Conservation (phyloP, 2,888 invertebrate species). For the Heliconius sara region DNA sequence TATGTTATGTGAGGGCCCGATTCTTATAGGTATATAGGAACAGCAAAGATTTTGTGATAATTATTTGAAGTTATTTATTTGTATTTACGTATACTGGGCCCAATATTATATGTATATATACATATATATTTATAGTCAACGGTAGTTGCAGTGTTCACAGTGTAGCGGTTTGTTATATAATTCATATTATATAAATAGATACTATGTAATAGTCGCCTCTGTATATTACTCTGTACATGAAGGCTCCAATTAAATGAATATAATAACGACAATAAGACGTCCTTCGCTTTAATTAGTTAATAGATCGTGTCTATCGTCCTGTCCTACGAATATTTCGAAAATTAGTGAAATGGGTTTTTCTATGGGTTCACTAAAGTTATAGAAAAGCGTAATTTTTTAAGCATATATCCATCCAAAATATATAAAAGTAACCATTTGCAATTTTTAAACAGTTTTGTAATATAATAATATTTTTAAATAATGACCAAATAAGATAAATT, state of each 20-base stretch:
- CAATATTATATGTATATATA: not conserved
- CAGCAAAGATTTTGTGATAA: not conserved
- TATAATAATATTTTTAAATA: not conserved
- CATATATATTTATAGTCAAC: not conserved
- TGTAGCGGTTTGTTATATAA: slow-evolving; percentile 22
- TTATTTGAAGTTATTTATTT: not conserved
- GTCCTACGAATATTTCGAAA: slow-evolving; percentile 41
- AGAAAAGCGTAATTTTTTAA: not conserved
- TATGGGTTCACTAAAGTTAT: not conserved
- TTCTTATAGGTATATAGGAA: not conserved
- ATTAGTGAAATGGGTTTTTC: slow-evolving; percentile 20
- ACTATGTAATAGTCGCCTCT: slow-evolving; percentile 29
- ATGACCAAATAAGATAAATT: slow-evolving; percentile 13
- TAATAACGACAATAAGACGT: slow-evolving; percentile 79
- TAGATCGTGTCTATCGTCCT: slow-evolving; percentile 59
- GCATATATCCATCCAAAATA: too few relatives aligned
- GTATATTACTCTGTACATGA: slow-evolving; percentile 49
- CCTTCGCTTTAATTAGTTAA: slow-evolving; percentile 81
- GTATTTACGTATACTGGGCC: slow-evolving; percentile 3
- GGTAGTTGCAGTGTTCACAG: slow-evolving; percentile 16
- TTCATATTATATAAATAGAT: slow-evolving; percentile 26
- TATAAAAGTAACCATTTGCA: not conserved
- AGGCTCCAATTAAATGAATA: slow-evolving; percentile 60
- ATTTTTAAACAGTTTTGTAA: not conserved
- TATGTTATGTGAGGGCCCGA: slow-evolving; percentile 15